phyloP scores from a whole-genome alignment of 2,797 vertebrate genomes.

The Picus viridis region DNA sequence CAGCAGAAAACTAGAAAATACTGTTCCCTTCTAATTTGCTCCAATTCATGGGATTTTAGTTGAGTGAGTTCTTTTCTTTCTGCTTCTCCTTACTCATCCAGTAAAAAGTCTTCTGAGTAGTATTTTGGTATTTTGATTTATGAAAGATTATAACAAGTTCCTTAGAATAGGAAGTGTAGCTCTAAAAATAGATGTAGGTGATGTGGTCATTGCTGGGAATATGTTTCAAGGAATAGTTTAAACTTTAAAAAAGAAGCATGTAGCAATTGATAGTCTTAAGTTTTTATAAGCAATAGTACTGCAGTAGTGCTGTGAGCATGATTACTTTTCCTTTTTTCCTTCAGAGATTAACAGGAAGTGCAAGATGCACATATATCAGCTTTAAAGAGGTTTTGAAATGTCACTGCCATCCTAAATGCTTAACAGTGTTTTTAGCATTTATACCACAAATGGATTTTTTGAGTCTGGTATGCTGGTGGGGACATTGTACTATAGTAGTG shows the following conservation, averaged over 20 bases:
- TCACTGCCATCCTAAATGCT: background rate
- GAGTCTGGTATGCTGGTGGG: background rate
- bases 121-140: background rate
- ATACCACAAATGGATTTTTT: background rate
- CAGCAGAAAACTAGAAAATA: background rate
- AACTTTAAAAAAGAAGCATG: background rate
- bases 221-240: background rate
- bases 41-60: background rate
- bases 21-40: background rate
- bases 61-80: background rate
- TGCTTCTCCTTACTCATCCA: background rate
- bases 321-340: background rate
- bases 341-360: background rate
- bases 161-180: background rate
- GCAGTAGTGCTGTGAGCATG: background rate
- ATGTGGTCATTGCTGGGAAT: background rate
- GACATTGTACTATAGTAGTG: background rate
- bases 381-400: background rate
- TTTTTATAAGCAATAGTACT: background rate
- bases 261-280: background rate
- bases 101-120: background rate
- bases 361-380: background rate
- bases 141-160: background rate
- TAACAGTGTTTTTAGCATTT: background rate
- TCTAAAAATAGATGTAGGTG: background rate